Conservation (phyloP, 2,888 invertebrate species). For the Lapara coniferarum region DNA sequence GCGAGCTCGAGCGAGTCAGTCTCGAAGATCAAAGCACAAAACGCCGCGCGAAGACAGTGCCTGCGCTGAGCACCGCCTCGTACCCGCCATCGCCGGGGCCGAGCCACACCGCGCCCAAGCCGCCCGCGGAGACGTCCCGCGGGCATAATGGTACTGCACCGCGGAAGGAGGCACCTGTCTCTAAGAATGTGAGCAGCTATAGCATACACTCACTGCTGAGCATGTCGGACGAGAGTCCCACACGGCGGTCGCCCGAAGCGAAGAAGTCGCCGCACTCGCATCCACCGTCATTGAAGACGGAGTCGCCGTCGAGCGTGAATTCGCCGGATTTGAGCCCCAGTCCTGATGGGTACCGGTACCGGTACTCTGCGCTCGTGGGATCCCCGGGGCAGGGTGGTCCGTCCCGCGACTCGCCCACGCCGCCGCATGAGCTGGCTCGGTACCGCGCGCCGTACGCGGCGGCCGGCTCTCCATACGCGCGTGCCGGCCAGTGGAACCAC, state of each 20-base stretch:
- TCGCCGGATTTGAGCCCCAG: constrained; percentile 75
- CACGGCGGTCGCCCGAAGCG: constrained; percentile 66
- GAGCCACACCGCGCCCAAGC: constrained; percentile 49
- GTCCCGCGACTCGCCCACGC: constrained; percentile 67
- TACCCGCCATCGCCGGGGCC: constrained; percentile 60
- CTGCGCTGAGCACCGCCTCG: constrained; percentile 69
- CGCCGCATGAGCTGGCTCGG: constrained; percentile 63
- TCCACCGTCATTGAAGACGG: constrained; percentile 67
- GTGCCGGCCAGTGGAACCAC: constrained; percentile 42
- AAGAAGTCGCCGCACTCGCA: constrained; percentile 72
- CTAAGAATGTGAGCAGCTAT: constrained; percentile 87
- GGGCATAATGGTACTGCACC: constrained; percentile 58
- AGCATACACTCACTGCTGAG: constrained; percentile 93
- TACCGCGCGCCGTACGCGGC: constrained; percentile 64
- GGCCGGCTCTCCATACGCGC: constrained; percentile 53
- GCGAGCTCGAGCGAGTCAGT: constrained; percentile 91
- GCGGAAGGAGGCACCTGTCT: constrained; percentile 57
- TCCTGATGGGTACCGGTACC: constrained; percentile 72
- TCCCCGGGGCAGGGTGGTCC: constrained; percentile 59
- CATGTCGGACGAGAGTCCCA: constrained; percentile 80
- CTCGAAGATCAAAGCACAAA: constrained; percentile 87
- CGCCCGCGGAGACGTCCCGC: constrained; percentile 46
- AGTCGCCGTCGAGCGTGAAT: constrained; percentile 69
- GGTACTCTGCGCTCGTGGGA: constrained; percentile 63
- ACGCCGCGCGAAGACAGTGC: constrained; percentile 80